Evolutionary conservation across 2,113 vertebrate genomes (phyloP).

Genomic region (Regulus satrapa): DNA sequence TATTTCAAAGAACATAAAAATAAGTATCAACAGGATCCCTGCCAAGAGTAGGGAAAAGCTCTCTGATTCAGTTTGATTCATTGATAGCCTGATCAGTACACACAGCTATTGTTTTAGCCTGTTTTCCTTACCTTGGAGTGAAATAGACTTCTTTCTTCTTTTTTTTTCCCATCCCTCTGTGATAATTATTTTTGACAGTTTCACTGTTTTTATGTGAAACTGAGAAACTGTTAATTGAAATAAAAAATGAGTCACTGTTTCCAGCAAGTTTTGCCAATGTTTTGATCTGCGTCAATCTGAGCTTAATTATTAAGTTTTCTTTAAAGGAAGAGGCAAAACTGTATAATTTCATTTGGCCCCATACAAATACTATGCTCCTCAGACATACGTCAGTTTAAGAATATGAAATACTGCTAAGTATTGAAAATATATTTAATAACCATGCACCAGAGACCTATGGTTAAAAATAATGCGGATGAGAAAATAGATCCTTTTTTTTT

Average conservation of each 20-base stretch:
- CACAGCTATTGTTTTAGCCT: constrained; percentile 48
- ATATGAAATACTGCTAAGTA: background rate
- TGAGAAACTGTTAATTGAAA: constrained; percentile 79
- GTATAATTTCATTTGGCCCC: background rate
- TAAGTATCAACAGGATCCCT: background rate
- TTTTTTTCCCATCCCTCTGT: constrained; percentile 23
- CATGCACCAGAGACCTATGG: background rate
- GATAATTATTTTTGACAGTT: constrained; percentile 78
- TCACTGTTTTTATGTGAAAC: constrained; percentile 73
- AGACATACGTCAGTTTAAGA: background rate
- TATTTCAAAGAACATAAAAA: background rate
- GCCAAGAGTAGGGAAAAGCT: background rate
- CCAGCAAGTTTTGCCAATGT: constrained; percentile 72
- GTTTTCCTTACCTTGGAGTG: constrained; percentile 53
- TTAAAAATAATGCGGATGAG: constrained; percentile 19
- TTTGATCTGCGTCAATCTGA: constrained; percentile 75
- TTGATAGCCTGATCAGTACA: background rate
- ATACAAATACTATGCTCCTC: background rate
- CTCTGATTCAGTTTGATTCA: background rate
- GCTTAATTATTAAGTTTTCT: constrained; percentile 71
- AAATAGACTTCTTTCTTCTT: too few relatives aligned
- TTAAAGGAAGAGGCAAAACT: constrained; percentile 51
- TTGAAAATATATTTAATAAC: constrained; percentile 6
- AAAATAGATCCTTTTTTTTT: background rate
- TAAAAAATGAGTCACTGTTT: constrained; percentile 76